Evolutionary conservation across 2,888 invertebrate species (phyloP), one percentile per base, ranked within the genome.

Genomic region (Stomorhina lunata): DNA sequence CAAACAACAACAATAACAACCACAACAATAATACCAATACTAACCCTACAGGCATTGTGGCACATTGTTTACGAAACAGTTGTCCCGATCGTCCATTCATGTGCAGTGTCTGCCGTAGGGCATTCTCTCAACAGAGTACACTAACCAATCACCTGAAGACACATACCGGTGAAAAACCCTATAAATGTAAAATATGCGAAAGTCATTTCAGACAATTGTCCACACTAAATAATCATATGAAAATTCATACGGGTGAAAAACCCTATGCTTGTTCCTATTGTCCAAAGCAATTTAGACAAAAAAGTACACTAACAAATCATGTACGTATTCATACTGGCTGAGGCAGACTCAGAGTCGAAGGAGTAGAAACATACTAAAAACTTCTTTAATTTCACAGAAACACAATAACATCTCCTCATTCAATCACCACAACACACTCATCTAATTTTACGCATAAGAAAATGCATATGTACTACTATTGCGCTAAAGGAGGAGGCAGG

Each of bases 201-300:
- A 87, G 89, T 57, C 87, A 87, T 80, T 89, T 89, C 84, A 88
- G 89, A 80, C 89, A 89, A 83, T 86, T 89, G 83, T 89, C 89
- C 76, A 89, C 89, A 84, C 86, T 89, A 69, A 89, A 89, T 81
- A 89, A 89, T 72, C 89, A 89, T 84, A 88, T 89, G 88, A 89
- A 89, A 86, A 89, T 89, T 84, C 89, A 89, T 75, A 89, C 89
- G 77, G 89, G 89, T 66, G 89, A 89, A 84, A 89, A 89, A 86
- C 89, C 89, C 78, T 89, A 88, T 81, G 88, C 86, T 86, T 89
- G 89, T 89, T 89, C 89, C 90, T 89, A 88, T 85, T 89, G 89
- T 83, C 90, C 89, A 82, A 89, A 89, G 72, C 89, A 89, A 86
- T 89, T 89, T 84, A 87, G 89, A 76, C 89, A 89, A 81, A 89